Base-by-base conservation (phyloP, 2,113 vertebrate genomes). In the Haliaeetus leucogaster region DNA sequence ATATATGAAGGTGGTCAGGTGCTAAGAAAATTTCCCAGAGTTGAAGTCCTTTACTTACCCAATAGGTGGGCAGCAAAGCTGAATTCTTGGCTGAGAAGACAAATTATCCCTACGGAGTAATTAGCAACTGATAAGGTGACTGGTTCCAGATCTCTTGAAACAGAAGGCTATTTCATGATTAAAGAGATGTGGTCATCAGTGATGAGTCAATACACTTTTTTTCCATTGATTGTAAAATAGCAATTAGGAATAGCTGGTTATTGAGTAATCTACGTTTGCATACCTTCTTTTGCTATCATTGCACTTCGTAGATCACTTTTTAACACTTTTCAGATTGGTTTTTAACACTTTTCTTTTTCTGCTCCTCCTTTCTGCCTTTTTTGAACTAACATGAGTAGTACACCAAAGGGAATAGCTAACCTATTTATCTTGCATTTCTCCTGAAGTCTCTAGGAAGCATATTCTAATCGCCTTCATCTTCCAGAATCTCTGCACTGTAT, bases 351-450 rank as follows among this genome's bases (percentile, higher is more conserved):
- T 9, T 43, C 10, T 62, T 91, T 89, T 94, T 66, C 42, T 94
- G 6, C 55, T 89, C 45, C 22, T 91, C 2, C 9, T 82, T 92
- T 19, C 27, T 86, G n/a, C 36, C 13, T 68, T 93, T 90, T 89
- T 93, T 72, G 43, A 93, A 32, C 61, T 93, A 67, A 52, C 4
- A 6, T 13, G 14, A 79, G 26, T 82, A 77, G 36, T 67, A 58
- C 21, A 76, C 70, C 10, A n/a, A 85, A 72, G 90, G 82, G 82
- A 96, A 91, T 73, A 94, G 40, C 82, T 96, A 95, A 95, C 84
- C 87, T 91, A 73, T 95, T 96, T 95, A 88, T 76, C 66, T 80
- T 91, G 74, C 66, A 32, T 58, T 95, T 87, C 66, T 94, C 78
- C 15, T 59, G 15, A 72, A 95, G 47, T 66, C 52, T 94, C 47